These are phyloP conservation scores for Lasioglossum calceatum DNA, from an alignment of 2,888 invertebrate species.

Conservation along the genomic window DNA sequence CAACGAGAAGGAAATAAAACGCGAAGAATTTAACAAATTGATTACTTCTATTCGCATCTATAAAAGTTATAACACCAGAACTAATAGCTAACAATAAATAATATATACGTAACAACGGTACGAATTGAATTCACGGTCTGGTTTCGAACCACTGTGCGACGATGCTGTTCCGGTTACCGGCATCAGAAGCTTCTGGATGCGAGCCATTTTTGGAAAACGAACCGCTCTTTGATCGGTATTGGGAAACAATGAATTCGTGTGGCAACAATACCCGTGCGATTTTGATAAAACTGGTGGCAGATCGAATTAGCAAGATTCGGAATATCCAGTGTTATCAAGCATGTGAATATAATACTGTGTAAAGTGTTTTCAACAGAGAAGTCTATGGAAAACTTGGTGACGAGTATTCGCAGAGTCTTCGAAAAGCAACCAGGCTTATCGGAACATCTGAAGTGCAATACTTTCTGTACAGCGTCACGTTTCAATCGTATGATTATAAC, in stretches of 20 bases:
- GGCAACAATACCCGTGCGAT: not conserved
- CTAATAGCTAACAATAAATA: not conserved
- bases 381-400: not conserved
- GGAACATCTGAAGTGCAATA: no score
- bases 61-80: not conserved
- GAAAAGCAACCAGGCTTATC: not conserved
- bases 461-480: no score
- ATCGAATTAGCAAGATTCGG: not conserved
- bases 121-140: not conserved
- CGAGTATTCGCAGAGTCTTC: not conserved
- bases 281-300: not conserved
- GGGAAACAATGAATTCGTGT: not conserved
- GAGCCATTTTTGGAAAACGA: not conserved
- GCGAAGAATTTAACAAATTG: not conserved
- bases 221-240: not conserved
- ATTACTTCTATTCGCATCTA: not conserved
- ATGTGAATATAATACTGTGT: not conserved
- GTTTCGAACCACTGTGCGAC: not conserved
- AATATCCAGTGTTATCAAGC: not conserved
- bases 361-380: not conserved
- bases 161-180: not conserved
- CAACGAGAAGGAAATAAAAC: no score
- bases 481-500: no score
- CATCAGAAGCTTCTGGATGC: conserved; percentile 1
- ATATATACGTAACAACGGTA: not conserved